A percentile compares a stretch with the other conserved stretches of the same genome.
Conservation (phyloP, 2,888 invertebrate genomes). For the Stenodera caucasica region DNA sequence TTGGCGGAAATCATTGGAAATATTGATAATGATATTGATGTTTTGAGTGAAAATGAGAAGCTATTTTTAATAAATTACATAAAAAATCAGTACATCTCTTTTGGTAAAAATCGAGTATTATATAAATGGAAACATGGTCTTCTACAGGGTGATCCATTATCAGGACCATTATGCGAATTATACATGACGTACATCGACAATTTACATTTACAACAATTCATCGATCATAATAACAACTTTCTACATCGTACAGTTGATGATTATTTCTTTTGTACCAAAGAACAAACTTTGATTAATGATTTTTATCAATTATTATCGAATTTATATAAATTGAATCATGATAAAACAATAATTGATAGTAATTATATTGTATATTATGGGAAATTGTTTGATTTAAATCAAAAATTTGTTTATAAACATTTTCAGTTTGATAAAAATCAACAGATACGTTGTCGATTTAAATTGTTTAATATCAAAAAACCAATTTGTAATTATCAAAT, state of each 20-base stretch:
- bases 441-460: conserved; percentile 32
- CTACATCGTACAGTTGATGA: conserved; percentile 36
- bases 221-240: conserved; percentile 14
- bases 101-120: conserved; percentile 19
- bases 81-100: conserved; percentile 31
- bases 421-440: conserved; percentile 22
- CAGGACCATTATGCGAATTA: conserved; percentile 33
- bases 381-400: conserved; percentile 32
- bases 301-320: conserved; percentile 20
- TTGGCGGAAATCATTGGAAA: conserved; percentile 24
- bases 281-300: conserved; percentile 18
- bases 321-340: conserved; percentile 28
- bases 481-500: conserved; percentile 18
- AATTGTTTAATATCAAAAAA: conserved; percentile 32
- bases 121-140: conserved; percentile 37
- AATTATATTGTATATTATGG: conserved; percentile 32
- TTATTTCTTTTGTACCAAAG: conserved; percentile 36
- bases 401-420: conserved; percentile 29
- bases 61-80: conserved; percentile 30
- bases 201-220: conserved; percentile 20
- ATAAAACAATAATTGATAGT: conserved; percentile 25
- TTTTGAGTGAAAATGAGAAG: conserved; percentile 24
- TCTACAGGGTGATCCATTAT: conserved; percentile 37
- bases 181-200: conserved; percentile 31
- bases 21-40: conserved; percentile 5